Conservation (phyloP, 1,140 invertebrate genomes). For the Subanguina moxae region DNA sequence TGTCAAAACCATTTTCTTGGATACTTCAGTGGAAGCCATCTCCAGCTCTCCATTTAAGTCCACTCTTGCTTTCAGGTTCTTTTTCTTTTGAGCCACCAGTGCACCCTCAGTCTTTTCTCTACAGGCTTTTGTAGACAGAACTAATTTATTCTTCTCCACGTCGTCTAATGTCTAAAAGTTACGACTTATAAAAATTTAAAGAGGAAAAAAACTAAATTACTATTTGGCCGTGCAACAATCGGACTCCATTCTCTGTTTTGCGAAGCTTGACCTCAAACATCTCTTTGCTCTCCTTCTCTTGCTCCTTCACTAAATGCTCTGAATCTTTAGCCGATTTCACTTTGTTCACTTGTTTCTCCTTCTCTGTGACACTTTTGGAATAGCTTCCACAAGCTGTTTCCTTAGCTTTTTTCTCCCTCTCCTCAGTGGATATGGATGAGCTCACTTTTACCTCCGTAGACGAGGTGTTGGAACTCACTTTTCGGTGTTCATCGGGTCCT, state of each 20-base stretch:
- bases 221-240: background rate
- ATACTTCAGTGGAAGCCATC: background rate
- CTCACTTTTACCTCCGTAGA: conserved; percentile 5
- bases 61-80: background rate
- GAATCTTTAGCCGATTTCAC: background rate
- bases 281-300: background rate
- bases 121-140: background rate
- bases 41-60: background rate
- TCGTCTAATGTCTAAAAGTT: background rate
- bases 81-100: conserved; percentile 4
- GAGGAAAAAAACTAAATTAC: background rate
- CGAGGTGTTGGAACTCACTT: background rate
- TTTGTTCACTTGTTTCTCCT: background rate
- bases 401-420: conserved; percentile 2
- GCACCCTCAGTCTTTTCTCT: background rate
- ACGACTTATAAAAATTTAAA: background rate
- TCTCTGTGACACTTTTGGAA: background rate
- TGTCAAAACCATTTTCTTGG: background rate
- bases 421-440: conserved; percentile 12
- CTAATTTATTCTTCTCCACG: background rate
- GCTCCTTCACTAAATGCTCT: background rate
- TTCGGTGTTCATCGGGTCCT: conserved; percentile 2
- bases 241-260: conserved; percentile 6
- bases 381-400: background rate
- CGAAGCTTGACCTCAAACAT: conserved; percentile 7